Evolutionary conservation across 2,888 invertebrate genomes (phyloP), one percentile per base, ranked within the genome.

Genomic region (Agriopis marginaria): DNA sequence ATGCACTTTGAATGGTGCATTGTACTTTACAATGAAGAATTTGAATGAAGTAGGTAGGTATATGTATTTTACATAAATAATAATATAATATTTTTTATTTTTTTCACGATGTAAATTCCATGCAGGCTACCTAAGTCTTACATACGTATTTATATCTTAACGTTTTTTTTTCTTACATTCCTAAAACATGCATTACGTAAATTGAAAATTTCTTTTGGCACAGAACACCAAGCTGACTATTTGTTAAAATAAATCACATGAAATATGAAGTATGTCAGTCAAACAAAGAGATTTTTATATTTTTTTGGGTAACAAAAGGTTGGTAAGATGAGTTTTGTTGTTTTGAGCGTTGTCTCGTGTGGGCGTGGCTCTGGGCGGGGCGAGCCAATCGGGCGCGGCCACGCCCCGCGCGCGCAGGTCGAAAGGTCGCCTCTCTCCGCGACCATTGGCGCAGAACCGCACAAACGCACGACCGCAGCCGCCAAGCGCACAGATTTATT

Each of bases 341-440:
- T 67, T 75, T 71, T 70, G 79, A 80, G 79, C 79, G 82, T 75
- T 80, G 83, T 83, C 84, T 83, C 87, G 86, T 83, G 86, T 77
- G 83, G 82, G 88, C 81, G 84, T 81, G 66, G 67, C 81, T 82
- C 80, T 82, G 86, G 87, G 87, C 88, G 89, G 88, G 86, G 84
- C 87, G 88, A 84, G 81, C 92, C 93, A 90, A 89, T 92, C 88
- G 88, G 82, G 88, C 86, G 89, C 86, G 87, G 90, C 92, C 92
- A 91, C 94, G 93, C 93, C 94, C 88, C 86, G 50, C 56, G 63
- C 82, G 79, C 88, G 85, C 17, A 23, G 93, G 92, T 92, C 90
- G 92, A 88, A 89, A 90, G 90, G 89, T 90, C 90, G 89, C 82
- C 84, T 78, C 81, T 81, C 77, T 76, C 80, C 78, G 72, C 75